Percentiles rank a stretch among this genome's conserved stretches.
Evolutionary conservation across 2,797 vertebrate species (phyloP).

Genomic region (Alfaro cultratus): DNA sequence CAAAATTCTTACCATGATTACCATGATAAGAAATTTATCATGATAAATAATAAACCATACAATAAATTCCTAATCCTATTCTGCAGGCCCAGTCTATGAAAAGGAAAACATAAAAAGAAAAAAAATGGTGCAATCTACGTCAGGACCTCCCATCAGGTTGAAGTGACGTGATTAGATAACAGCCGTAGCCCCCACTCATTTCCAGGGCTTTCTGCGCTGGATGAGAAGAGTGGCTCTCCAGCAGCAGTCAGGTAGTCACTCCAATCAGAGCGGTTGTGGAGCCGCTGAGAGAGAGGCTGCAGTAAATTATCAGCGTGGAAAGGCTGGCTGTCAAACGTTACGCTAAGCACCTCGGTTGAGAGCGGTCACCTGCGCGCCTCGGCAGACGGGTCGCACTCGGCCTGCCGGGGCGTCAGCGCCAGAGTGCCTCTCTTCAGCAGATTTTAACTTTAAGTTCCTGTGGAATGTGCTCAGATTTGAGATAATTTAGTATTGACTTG

Average conservation of each 20-base stretch:
- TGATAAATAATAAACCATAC: no score
- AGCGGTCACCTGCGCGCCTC: slow-evolving; percentile 43
- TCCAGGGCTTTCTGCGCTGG: slow-evolving; percentile 28
- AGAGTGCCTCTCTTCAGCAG: slow-evolving; percentile 34
- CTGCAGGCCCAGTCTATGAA: neutral
- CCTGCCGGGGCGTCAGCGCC: slow-evolving; percentile 22
- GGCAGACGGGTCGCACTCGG: slow-evolving; percentile 28
- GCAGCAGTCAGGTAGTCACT: slow-evolving; percentile 45
- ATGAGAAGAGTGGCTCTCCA: slow-evolving; percentile 29
- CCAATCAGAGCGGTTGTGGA: slow-evolving; percentile 50
- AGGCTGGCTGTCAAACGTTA: slow-evolving; percentile 45
- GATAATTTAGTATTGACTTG: neutral
- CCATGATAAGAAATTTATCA: no score
- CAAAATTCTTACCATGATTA: no score
- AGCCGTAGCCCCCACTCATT: slow-evolving; percentile 10
- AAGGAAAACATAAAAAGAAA: neutral
- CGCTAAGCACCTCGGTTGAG: slow-evolving; percentile 31
- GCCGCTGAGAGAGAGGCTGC: slow-evolving; percentile 39
- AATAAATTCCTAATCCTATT: no score
- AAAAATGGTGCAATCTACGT: neutral
- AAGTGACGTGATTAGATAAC: slow-evolving; percentile 16
- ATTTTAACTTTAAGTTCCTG: neutral
- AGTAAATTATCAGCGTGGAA: slow-evolving; percentile 55
- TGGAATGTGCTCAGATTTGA: neutral
- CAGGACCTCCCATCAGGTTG: neutral